A percentile compares a stretch with the other conserved stretches of the same genome.
phyloP scores from a whole-genome alignment of 2,888 invertebrate species.

The Aelia acuminata region DNA sequence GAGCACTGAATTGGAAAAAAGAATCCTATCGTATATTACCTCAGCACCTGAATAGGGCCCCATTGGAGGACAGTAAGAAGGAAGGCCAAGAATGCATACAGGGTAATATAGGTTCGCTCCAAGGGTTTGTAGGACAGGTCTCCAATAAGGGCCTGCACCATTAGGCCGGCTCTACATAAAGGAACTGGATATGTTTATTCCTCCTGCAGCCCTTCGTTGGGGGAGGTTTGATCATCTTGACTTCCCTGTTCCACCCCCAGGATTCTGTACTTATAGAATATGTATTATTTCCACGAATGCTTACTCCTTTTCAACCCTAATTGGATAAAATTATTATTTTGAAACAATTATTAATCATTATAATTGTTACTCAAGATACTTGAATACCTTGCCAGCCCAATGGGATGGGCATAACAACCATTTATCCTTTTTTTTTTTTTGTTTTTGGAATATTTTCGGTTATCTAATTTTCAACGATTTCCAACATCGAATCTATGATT shows the following conservation, averaged over 20 bases:
- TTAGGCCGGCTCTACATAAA: constrained; percentile 53
- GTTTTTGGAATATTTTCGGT: too few relatives aligned
- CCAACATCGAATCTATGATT: too few relatives aligned
- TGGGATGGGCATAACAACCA: too few relatives aligned
- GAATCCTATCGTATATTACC: constrained; percentile 29
- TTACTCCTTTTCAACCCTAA: not conserved
- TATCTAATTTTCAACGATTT: too few relatives aligned
- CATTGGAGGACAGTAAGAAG: not conserved
- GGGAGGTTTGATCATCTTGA: constrained; percentile 10
- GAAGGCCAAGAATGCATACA: not conserved
- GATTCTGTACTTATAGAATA: not conserved
- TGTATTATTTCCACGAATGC: not conserved
- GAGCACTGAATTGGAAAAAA: constrained; percentile 2
- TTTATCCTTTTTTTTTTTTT: too few relatives aligned
- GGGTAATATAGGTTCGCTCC: not conserved
- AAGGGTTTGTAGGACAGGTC: constrained; percentile 28
- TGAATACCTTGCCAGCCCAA: too few relatives aligned
- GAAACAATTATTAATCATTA: not conserved
- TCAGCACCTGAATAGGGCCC: not conserved
- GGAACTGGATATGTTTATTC: constrained; percentile 60
- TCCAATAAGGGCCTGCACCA: constrained; percentile 56
- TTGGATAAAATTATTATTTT: not conserved
- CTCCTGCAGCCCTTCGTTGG: not conserved
- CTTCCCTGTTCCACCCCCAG: not conserved
- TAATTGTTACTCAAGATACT: too few relatives aligned